Base-by-base conservation (phyloP, 1,140 invertebrate species). In the Meteorus sp. region DNA sequence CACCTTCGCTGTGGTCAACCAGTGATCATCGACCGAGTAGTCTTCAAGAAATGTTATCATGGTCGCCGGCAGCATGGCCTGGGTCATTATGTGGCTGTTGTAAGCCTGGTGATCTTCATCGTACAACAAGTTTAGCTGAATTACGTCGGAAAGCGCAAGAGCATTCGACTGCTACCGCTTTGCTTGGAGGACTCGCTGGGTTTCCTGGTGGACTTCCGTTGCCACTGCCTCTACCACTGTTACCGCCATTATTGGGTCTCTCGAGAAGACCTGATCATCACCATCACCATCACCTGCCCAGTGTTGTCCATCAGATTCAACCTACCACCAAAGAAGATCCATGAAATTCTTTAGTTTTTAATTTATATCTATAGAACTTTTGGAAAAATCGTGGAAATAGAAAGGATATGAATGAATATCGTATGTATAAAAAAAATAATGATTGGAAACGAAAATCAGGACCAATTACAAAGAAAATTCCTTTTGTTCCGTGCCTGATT, bases 71-170 rank as follows among this genome's bases (percentile, higher is more conserved):
- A 1, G 74, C 73, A 19, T 76, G 76, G 69, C 73, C 75, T 2
- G 71, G 71, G 11, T 72, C 74, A 2, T 48, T 77, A 2, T 78
- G 75, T 56, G 73, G 75, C 0, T 76, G 74, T 39, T 77, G 75
- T 59, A 76, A 75, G n/a, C 72, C 73, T 0, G 67, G 60, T 80
- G 90, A 54, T 60, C 70, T 77, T 4, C 76, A 76, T 47, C 68
- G 78, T 23, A 89, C 86, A n/a, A 88, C 88, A 57, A 93, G 90
- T 73, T 89, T 95, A 13, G 92, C 92, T 0, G 92, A 95, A 68
- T 79, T 95, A 6, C 82, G 93, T 9, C 84, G 93, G 20, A 95
- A 95, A 74, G 93, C 93, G 0, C 91, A 94, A 73, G 93, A 95
- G 71, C 93, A 95, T 74, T 92, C 91, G 1, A 92, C 93, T 0